Base-by-base conservation (phyloP, 2,113 vertebrate species). In the Leucopternis melanops region DNA sequence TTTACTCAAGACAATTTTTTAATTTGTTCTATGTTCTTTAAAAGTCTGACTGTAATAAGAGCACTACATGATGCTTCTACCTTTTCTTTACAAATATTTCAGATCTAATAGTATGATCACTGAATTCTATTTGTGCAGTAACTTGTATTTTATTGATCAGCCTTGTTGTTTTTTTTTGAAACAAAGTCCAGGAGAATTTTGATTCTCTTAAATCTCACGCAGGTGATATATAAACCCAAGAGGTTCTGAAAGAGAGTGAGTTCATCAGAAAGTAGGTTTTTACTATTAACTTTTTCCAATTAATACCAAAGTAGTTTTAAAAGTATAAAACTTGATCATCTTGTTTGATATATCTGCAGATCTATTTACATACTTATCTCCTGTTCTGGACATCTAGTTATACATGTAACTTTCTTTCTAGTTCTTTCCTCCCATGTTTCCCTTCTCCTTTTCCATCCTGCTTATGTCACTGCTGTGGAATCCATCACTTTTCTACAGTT, bases 141-240 rank as follows among this genome's bases (percentile, higher is more conserved):
- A 62, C 89, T 85, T 83, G 79, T 62, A 32, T 88, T 96, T 95
- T 94, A 95, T 86, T 96, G 61, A 94, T 93, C 66, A 94, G 72
- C 18, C 34, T 92, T 38, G 18, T 91, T 86, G 10, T 47, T 84
- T 78, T 92, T 92, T 93, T 92, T 82, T 49, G 77, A 86, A 94
- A 65, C 25, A 34, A 87, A 52, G 42, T 45, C 38, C n/a, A 58
- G 52, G 45, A 73, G 69, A 86, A 44, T 93, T 57, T 45, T 78
- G 61, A 74, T 61, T 26, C 84, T 84, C 47, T 86, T 86, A 29
- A 44, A 66, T 73, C 34, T 96, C 75, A 63, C 0, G 5, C 67
- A 90, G 71, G 40, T 87, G 75, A 17, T 59, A 34, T 65, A 22
- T 77, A 78, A 94, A 90, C 20, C 40, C 8, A 79, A 12, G 13